Percentiles rank a stretch among this genome's conserved stretches.
phyloP scores from a whole-genome alignment of 2,113 vertebrate species.

The Cochlearius cochlearius region DNA sequence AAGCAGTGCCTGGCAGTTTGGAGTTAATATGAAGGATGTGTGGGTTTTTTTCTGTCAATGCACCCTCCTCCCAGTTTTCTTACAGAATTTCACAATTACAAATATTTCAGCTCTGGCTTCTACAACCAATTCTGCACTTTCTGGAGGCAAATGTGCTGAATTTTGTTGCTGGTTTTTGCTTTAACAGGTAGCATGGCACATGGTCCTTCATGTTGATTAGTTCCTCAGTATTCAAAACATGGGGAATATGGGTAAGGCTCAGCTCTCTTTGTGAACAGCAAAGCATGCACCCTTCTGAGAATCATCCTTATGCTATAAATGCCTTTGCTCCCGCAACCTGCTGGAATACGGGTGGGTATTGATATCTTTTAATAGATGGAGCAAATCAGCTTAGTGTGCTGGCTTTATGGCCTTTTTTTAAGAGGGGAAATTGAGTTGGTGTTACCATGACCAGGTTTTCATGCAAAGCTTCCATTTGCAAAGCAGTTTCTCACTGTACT shows the following conservation, averaged over 20 bases:
- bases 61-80: background rate
- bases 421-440: background rate
- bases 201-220: background rate
- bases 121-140: background rate
- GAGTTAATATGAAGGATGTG: background rate
- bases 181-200: background rate
- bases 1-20: slow-evolving; percentile 2
- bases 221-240: background rate
- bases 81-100: background rate
- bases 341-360: background rate
- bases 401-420: background rate
- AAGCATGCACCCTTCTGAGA: background rate
- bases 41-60: background rate
- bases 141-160: background rate
- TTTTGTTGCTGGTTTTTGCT: background rate
- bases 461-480: background rate
- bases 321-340: background rate
- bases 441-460: background rate
- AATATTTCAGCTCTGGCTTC: background rate
- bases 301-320: background rate
- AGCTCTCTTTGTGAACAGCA: background rate
- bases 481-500: background rate
- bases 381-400: background rate
- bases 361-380: background rate
- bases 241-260: background rate